A percentile compares a stretch with the other conserved stretches of the same genome.
Conservation (phyloP, 2,797 vertebrate species). For the Zalophus californianus region DNA sequence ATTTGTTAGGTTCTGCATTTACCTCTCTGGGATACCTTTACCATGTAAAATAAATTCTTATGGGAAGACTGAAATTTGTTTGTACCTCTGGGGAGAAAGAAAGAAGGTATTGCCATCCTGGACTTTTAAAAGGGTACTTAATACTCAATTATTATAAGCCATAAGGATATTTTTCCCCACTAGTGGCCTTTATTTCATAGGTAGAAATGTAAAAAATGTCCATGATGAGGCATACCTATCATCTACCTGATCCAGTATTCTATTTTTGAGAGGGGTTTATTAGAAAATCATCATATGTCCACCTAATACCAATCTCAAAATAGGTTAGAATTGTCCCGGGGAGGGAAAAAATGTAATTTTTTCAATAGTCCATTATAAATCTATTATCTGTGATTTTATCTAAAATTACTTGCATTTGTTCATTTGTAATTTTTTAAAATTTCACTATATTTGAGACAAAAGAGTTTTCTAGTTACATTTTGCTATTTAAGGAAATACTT, state of each 20-base stretch:
- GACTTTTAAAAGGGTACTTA: slow-evolving; percentile 23
- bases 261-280: background rate
- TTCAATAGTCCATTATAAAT: slow-evolving; percentile 14
- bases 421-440: background rate
- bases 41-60: slow-evolving; percentile 28
- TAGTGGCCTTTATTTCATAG: slow-evolving; percentile 20
- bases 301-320: slow-evolving; percentile 15
- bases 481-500: slow-evolving; percentile 46
- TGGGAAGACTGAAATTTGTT: slow-evolving; percentile 19
- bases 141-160: slow-evolving; percentile 34
- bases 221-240: background rate
- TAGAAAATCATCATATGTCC: slow-evolving; percentile 21
- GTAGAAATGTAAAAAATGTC: slow-evolving; percentile 42
- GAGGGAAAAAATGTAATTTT: slow-evolving; percentile 31
- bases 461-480: background rate
- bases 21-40: slow-evolving; percentile 6
- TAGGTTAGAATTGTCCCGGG: background rate
- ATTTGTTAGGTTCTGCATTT: slow-evolving; percentile 53
- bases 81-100: slow-evolving; percentile 50
- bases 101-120: background rate
- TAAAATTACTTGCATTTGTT: slow-evolving; percentile 42
- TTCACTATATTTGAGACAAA: slow-evolving; percentile 17
- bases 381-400: slow-evolving; percentile 28
- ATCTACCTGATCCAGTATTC: background rate
- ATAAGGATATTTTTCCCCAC: background rate